Percentiles rank a stretch among this genome's conserved stretches.
Conservation (phyloP, 2,888 invertebrate species). For the Hypomecis atomaria region DNA sequence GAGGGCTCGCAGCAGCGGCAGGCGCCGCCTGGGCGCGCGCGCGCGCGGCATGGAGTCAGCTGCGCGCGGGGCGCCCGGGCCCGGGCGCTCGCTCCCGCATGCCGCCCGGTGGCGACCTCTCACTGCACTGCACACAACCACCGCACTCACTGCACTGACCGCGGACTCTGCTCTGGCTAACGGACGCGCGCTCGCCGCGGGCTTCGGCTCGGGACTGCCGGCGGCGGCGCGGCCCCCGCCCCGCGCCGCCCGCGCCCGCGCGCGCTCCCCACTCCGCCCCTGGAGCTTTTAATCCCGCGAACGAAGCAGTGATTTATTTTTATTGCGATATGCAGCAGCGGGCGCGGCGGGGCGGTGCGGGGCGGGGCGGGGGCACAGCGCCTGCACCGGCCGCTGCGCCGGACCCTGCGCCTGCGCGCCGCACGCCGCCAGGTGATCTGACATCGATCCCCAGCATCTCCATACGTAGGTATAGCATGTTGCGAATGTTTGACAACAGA, state of each 20-base stretch:
- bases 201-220: slow-evolving; percentile 60
- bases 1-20: slow-evolving; percentile 72
- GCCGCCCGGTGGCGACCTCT: slow-evolving; percentile 47
- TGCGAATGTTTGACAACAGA: too few species aligned
- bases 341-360: neutral
- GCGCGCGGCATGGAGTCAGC: slow-evolving; percentile 69
- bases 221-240: slow-evolving; percentile 51
- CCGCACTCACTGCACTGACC: slow-evolving; percentile 22
- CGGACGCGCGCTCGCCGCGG: slow-evolving; percentile 70
- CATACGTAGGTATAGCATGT: too few species aligned
- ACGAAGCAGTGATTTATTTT: slow-evolving; percentile 62
- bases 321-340: slow-evolving; percentile 51
- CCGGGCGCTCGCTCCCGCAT: slow-evolving; percentile 62
- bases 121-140: slow-evolving; percentile 39
- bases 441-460: too few species aligned
- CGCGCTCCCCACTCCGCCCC: slow-evolving; percentile 38
- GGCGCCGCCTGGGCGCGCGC: slow-evolving; percentile 72
- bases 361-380: slow-evolving; percentile 7
- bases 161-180: slow-evolving; percentile 23
- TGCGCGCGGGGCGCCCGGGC: slow-evolving; percentile 55
- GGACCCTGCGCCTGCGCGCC: neutral
- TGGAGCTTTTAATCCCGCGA: slow-evolving; percentile 56
- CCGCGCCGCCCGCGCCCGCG: slow-evolving; percentile 38
- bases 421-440: neutral
- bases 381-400: neutral